Conservation (phyloP, 2,888 invertebrate species). For the Acronicta aceris region DNA sequence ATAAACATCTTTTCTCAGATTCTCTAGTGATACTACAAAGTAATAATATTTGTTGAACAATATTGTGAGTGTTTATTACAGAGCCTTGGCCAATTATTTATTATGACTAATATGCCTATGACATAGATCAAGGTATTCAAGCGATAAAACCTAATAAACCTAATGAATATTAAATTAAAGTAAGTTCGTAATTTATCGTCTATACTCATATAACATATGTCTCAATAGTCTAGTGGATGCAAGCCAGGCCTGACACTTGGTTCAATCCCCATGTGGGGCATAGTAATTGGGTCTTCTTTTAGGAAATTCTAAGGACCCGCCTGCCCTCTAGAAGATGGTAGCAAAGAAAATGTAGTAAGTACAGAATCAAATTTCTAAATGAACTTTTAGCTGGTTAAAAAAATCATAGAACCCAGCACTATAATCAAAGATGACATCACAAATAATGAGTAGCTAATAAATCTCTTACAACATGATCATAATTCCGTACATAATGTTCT, state of each 20-base stretch:
- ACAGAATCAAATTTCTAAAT: too few relatives aligned
- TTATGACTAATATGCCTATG: slow-evolving; percentile 18
- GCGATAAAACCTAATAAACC: slow-evolving; percentile 2
- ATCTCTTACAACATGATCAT: slow-evolving; percentile 35
- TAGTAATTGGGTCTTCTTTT: too few relatives aligned
- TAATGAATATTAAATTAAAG: neutral
- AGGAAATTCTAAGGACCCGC: too few relatives aligned
- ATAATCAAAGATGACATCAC: slow-evolving; percentile 45
- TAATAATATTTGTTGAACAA: slow-evolving; percentile 31
- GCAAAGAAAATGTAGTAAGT: too few relatives aligned
- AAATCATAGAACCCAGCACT: slow-evolving; percentile 4
- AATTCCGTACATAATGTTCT: slow-evolving; percentile 34
- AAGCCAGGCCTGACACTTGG: too few relatives aligned
- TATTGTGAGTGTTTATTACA: slow-evolving; percentile 20
- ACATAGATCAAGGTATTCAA: slow-evolving; percentile 24
- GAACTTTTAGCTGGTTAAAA: neutral
- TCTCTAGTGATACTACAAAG: neutral
- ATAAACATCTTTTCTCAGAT: too few relatives aligned
- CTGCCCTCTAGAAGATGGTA: too few relatives aligned
- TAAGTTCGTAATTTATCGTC: neutral
- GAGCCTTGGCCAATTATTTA: slow-evolving; percentile 37
- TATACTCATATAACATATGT: too few relatives aligned
- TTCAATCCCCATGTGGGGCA: too few relatives aligned
- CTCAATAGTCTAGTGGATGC: too few relatives aligned
- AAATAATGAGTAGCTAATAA: slow-evolving; percentile 40